Base-by-base conservation (phyloP, 2,888 invertebrate species). In the Melipona beecheii region DNA sequence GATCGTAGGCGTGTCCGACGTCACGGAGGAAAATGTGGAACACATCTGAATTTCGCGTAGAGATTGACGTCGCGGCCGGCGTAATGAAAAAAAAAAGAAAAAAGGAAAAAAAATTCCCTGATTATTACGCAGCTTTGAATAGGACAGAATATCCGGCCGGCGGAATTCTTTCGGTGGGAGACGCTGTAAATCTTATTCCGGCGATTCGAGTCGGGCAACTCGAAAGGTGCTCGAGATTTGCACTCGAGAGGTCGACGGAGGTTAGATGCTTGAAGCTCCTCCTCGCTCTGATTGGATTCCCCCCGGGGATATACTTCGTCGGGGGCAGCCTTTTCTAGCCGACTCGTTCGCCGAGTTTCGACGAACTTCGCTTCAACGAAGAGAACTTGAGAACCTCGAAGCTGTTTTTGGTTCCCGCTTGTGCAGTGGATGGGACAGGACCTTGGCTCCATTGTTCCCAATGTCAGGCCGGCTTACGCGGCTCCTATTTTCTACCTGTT, bases 261-360 rank as follows among this genome's bases (percentile, higher is more conserved):
- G 81, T 84, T 82, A 86, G 84, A 76, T 36, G 87, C 69, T 77
- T 56, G 24, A 27, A 82, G 70, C 86, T 82, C 74, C 81, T 84
- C 75, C 64, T 76, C 65, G 78, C 80, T 84, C 86, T 86, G 90
- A 90, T 90, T 90, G 86, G 89, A 90, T 89, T 87, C 43, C 86
- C 84, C 84, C 87, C 52, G 43, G 79, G 89, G 82, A 87, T 78
- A 78, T 76, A 86, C 81, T 73, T 83, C 71, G 79, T 36, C 52
- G 52, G 77, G 82, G 78, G 36, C 82, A 73, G 84, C 78, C 85
- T 87, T 85, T 87, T 86, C 86, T 75, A 76, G 68, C 60, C 60
- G 60, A 69, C 71, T 79, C 75, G 66, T 82, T 84, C n/a, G 27
- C 79, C 65, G 74, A 81, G 75, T 43, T 43, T 43, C 43, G 43